Evolutionary conservation across 2,797 vertebrate genomes (phyloP).

Genomic region (Tragopan temminckii): DNA sequence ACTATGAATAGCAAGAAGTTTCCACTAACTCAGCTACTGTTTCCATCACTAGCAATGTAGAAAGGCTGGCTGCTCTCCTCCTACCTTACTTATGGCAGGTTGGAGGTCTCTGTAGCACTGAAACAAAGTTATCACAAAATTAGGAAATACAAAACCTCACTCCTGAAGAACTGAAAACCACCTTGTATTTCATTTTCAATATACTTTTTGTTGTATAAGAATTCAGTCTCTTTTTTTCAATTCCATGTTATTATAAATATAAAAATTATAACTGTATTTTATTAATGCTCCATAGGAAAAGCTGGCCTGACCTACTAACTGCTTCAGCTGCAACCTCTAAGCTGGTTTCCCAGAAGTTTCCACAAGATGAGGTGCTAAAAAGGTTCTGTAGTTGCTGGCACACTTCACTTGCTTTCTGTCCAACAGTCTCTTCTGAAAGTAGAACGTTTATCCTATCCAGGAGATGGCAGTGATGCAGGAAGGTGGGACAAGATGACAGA

Average conservation of each 20-base stretch:
- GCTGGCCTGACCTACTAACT: not conserved
- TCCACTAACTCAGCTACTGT: not conserved
- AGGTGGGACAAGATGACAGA: not conserved
- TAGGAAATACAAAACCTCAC: not conserved
- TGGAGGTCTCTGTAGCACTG: not conserved
- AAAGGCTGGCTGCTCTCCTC: not conserved
- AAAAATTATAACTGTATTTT: not conserved
- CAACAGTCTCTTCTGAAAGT: not conserved
- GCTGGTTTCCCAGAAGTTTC: constrained; percentile 37
- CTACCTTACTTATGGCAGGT: not conserved
- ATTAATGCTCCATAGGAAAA: not conserved
- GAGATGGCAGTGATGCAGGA: not conserved
- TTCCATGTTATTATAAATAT: not conserved
- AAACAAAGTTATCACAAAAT: not conserved
- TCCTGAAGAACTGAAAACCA: not conserved
- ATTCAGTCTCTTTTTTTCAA: not conserved
- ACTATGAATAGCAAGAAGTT: not conserved
- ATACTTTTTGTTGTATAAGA: not conserved
- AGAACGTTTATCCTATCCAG: rapidly evolving
- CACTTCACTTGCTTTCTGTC: not conserved
- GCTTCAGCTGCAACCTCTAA: not conserved
- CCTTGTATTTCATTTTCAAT: not conserved
- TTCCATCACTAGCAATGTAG: not conserved
- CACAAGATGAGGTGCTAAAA: constrained; percentile 19
- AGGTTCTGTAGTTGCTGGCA: not conserved